These are phyloP conservation scores for Enteromius anoplus DNA, from an alignment of 2,797 vertebrate genomes.

Conservation along the genomic window DNA sequence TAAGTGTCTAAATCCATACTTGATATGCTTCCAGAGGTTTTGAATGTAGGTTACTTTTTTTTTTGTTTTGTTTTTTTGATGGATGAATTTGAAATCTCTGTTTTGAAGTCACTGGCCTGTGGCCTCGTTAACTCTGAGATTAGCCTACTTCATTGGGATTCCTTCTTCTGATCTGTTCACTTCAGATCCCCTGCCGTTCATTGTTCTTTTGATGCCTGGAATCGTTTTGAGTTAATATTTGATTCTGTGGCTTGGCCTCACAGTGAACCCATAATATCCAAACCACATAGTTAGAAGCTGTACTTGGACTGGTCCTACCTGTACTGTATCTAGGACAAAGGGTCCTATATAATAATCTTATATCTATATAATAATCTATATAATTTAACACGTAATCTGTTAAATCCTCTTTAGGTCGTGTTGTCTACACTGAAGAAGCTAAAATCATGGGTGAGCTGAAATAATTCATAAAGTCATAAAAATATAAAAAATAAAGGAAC, in stretches of 20 bases:
- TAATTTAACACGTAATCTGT: too few species aligned
- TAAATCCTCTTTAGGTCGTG: too few species aligned
- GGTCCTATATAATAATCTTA: not conserved
- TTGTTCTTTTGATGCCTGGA: slow-evolving; percentile 5
- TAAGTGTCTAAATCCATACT: not conserved
- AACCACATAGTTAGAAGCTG: too few species aligned
- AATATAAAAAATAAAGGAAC: not conserved
- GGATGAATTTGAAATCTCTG: not conserved
- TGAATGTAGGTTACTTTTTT: slow-evolving; percentile 12
- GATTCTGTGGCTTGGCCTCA: not conserved
- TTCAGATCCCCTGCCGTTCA: slow-evolving; percentile 4
- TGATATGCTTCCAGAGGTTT: not conserved
- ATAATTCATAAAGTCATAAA: not conserved
- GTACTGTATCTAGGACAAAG: not conserved
- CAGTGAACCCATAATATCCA: not conserved
- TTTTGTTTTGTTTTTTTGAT: too few species aligned
- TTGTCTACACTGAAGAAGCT: not conserved
- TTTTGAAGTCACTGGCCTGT: slow-evolving; percentile 32
- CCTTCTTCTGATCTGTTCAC: slow-evolving; percentile 7
- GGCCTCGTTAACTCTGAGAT: slow-evolving; percentile 26
- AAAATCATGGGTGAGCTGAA: not conserved
- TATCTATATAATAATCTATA: too few species aligned
- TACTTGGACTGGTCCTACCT: not conserved
- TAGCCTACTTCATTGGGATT: slow-evolving; percentile 37
- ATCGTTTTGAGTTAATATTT: not conserved